Evolutionary conservation across 2,113 vertebrate species (phyloP).

Genomic region (Pteronura brasiliensis): DNA sequence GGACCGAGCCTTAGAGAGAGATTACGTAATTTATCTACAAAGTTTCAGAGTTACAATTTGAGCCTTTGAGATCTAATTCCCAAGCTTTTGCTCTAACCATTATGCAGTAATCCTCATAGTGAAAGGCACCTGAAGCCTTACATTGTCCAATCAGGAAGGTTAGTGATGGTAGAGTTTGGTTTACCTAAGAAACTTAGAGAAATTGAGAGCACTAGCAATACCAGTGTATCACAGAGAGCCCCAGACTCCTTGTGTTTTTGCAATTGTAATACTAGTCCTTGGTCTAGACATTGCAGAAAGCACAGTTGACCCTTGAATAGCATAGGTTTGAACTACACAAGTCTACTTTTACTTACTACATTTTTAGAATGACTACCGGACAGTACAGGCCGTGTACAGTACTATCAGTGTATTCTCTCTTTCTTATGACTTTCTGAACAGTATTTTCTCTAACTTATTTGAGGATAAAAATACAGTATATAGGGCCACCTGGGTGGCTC

Average conservation of each 20-base stretch:
- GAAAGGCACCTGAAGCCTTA: not conserved
- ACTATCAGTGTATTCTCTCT: not conserved
- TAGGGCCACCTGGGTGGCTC: not conserved
- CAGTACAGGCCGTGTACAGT: not conserved
- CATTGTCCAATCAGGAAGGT: not conserved
- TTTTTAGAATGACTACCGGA: not conserved
- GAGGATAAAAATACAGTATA: not conserved
- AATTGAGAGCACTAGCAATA: not conserved
- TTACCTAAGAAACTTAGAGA: not conserved
- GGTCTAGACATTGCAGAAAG: not conserved
- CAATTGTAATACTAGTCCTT: not conserved
- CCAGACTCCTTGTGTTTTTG: not conserved
- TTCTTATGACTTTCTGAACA: not conserved
- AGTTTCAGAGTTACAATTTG: not conserved
- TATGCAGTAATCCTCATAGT: not conserved
- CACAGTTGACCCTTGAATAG: not conserved
- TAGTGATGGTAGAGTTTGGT: not conserved
- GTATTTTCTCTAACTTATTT: not conserved
- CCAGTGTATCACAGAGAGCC: not conserved
- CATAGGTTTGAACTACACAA: not conserved
- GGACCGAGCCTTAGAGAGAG: not conserved
- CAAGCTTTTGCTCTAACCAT: not conserved
- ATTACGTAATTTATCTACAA: not conserved
- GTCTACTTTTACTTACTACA: not conserved
- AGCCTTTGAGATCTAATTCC: not conserved